These are phyloP conservation scores for Elgonia sp. DNA, from an alignment of 2,888 invertebrate genomes.

Conservation along the genomic window DNA sequence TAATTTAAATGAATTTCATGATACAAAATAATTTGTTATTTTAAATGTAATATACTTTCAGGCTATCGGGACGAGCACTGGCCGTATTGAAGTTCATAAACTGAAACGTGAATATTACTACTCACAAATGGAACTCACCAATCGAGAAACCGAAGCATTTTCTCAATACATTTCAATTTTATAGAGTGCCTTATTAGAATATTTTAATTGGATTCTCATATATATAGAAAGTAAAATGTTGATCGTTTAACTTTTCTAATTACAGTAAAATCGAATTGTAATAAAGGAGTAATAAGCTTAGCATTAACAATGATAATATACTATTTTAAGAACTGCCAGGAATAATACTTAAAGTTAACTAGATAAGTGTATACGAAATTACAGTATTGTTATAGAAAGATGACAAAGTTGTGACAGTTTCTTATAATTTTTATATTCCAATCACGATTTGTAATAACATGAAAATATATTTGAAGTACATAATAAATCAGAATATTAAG, in stretches of 20 bases:
- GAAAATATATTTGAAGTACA: not conserved
- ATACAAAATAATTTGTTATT: no score
- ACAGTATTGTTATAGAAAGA: not conserved
- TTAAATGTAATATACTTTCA: no score
- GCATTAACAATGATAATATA: not conserved
- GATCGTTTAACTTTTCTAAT: slow-evolving; percentile 53
- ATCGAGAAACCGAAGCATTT: slow-evolving; percentile 87
- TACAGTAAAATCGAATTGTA: slow-evolving; percentile 1
- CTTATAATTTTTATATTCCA: slow-evolving; percentile 22
- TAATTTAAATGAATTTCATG: no score
- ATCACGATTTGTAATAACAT: slow-evolving; percentile 6
- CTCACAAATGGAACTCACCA: slow-evolving; percentile 84
- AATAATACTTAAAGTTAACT: slow-evolving; percentile 21
- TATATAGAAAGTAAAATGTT: slow-evolving; percentile 42
- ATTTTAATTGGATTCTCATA: not conserved
- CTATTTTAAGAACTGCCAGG: slow-evolving; percentile 34
- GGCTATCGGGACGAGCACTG: slow-evolving; percentile 87
- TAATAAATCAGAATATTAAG: no score
- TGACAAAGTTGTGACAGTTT: not conserved
- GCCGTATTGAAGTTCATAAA: slow-evolving; percentile 87
- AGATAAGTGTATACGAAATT: slow-evolving; percentile 18
- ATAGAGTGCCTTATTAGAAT: slow-evolving; percentile 72
- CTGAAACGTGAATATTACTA: slow-evolving; percentile 86
- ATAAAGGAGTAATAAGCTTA: not conserved
- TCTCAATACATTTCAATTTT: slow-evolving; percentile 86